phyloP scores from a whole-genome alignment of 2,113 vertebrate genomes.

The Carettochelys insculpta region DNA sequence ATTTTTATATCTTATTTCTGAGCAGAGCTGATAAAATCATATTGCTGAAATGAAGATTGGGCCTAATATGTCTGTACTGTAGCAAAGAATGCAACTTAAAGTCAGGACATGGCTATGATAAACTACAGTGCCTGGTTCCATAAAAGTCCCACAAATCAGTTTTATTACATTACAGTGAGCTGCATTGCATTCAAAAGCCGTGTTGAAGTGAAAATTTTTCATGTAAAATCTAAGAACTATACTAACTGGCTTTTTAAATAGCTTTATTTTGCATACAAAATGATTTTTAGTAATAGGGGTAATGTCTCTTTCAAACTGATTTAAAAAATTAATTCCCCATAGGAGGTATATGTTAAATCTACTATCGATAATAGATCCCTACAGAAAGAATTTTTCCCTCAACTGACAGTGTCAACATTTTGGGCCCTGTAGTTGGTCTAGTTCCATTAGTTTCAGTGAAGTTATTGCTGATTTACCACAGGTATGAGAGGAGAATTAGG shows the following conservation, averaged over 20 bases:
- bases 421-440: neutral
- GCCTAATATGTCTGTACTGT: neutral
- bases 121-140: neutral
- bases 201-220: neutral
- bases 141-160: neutral
- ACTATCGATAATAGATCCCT: neutral
- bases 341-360: neutral
- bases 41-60: constrained; percentile 9
- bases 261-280: neutral
- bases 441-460: neutral
- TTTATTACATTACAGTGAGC: neutral
- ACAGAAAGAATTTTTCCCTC: neutral
- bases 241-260: neutral
- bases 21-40: neutral
- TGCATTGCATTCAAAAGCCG: neutral
- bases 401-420: neutral
- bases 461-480: neutral
- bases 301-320: neutral
- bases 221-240: neutral
- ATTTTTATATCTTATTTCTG: neutral
- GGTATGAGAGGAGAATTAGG: neutral
- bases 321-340: neutral
- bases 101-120: neutral
- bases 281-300: neutral
- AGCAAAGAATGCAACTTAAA: neutral